A percentile compares a stretch with the other conserved stretches of the same genome.
Conservation (phyloP, 2,888 invertebrate genomes). For the Diarsia dahlii region DNA sequence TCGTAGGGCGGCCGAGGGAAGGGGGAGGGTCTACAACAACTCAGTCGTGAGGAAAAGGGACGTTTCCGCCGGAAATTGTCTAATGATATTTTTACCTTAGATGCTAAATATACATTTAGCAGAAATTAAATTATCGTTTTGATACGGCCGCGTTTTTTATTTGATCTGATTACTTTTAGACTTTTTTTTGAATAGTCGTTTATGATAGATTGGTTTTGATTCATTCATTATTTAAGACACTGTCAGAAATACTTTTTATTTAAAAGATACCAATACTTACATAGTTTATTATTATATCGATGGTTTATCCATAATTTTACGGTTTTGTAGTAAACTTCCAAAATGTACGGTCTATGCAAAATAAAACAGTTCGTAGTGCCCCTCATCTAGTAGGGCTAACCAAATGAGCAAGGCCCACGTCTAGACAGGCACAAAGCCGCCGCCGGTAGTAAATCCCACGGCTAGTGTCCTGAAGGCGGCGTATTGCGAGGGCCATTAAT, state of each 20-base stretch:
- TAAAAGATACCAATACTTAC: neutral
- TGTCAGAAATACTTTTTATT: neutral
- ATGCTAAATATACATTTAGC: slow-evolving; percentile 25
- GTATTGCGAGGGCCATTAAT: slow-evolving; percentile 42
- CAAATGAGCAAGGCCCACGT: neutral
- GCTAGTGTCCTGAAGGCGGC: slow-evolving; percentile 18
- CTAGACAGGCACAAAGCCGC: slow-evolving; percentile 6
- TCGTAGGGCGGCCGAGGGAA: slow-evolving; percentile 1
- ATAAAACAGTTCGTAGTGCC: neutral
- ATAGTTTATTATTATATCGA: too few relatives aligned
- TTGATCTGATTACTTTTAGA: neutral
- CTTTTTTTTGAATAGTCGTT: neutral
- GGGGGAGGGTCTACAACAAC: slow-evolving; percentile 13
- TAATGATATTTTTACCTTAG: slow-evolving; percentile 55
- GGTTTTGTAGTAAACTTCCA: neutral
- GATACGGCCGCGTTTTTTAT: slow-evolving; percentile 10
- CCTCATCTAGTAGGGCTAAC: neutral
- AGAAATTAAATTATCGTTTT: slow-evolving; percentile 24
- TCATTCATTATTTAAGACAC: neutral
- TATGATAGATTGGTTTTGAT: neutral
- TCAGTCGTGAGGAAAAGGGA: slow-evolving; percentile 49
- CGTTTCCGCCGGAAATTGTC: slow-evolving; percentile 53
- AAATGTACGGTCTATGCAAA: neutral
- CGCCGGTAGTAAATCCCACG: neutral
- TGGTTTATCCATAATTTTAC: neutral